Base-by-base conservation (phyloP, 1,140 invertebrate genomes). In the Macrocentrus cingulum region DNA sequence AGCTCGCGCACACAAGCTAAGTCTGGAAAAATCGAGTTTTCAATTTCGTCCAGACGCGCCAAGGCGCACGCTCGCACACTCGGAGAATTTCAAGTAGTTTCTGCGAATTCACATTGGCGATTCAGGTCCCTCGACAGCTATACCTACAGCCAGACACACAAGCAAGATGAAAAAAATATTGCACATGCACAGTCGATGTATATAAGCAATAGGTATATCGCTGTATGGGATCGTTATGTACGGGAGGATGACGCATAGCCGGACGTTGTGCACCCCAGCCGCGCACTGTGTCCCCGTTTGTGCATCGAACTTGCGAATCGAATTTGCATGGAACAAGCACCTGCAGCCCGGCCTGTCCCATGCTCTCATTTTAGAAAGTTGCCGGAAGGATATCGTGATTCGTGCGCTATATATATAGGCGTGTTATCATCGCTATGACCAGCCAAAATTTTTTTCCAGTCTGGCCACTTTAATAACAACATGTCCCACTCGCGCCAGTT, bases 321-420 rank as follows among this genome's bases (percentile, higher is more conserved):
- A 61, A 71, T 72, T 72, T 70, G 60, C 65, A 65, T 64, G 59
- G 54, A 65, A 69, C 65, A 60, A 68, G 61, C 61, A 60, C 49
- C 13, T 34, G 3, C n/a, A n/a, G n/a, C 44, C 6, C 49, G 25
- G 25, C 5, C 36, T 49, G 46, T 29, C 46, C 20, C 25, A 34
- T 34, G 15, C 25, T 34, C 22, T 49, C 46, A 34, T 34, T 49
- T 49, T 16, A 16, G 18, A 29, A 49, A 49, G n/a, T 49, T 49
- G 23, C 13, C 15, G 23, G n/a, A 49, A 49, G 13, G 7, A 15
- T 32, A 49, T 15, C 18, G 23, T 34, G 23, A 49, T 49, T 49
- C 13, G 22, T 45, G 13, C 18, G 22, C 22, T 49, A 2, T 49
- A 34, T 49, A 23, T 48, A 25, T 19, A 18, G n/a, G n/a, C n/a